phyloP scores from a whole-genome alignment of 2,113 vertebrate species.

The Myotis yumanensis region DNA sequence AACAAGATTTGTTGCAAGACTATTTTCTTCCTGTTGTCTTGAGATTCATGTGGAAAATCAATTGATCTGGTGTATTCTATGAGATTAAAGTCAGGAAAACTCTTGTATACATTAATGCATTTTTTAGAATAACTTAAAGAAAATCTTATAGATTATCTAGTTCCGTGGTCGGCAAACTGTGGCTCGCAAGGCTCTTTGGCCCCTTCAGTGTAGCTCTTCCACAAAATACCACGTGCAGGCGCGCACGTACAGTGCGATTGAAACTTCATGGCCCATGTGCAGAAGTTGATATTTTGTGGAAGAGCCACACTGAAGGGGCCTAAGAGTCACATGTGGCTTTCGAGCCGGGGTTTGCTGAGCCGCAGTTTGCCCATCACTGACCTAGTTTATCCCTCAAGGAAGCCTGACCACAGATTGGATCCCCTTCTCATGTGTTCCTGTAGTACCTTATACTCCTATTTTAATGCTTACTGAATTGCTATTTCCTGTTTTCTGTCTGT shows the following conservation, averaged over 20 bases:
- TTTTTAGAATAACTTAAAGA: background rate
- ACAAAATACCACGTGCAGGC: too few relatives aligned
- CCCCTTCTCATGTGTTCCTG: background rate
- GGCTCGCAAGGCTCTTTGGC: too few relatives aligned
- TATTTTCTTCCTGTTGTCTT: background rate
- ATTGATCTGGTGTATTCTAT: background rate
- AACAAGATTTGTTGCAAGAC: background rate
- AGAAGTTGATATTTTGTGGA: too few relatives aligned
- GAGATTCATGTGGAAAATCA: background rate
- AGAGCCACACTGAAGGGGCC: too few relatives aligned
- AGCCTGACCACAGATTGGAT: background rate
- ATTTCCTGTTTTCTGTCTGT: background rate
- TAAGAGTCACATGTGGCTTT: too few relatives aligned
- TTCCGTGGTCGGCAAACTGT: too few relatives aligned
- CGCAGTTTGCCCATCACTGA: too few relatives aligned
- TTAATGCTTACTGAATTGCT: background rate
- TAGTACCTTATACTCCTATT: background rate
- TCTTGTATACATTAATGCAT: background rate
- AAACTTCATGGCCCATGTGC: too few relatives aligned
- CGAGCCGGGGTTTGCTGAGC: too few relatives aligned
- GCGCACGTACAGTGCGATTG: too few relatives aligned
- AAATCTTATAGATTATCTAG: background rate
- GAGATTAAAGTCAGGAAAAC: background rate
- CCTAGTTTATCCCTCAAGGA: background rate
- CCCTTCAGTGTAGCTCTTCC: too few relatives aligned